These are phyloP conservation scores for Malacosoma neustria DNA, from an alignment of 2,888 invertebrate species.

Conservation along the genomic window DNA sequence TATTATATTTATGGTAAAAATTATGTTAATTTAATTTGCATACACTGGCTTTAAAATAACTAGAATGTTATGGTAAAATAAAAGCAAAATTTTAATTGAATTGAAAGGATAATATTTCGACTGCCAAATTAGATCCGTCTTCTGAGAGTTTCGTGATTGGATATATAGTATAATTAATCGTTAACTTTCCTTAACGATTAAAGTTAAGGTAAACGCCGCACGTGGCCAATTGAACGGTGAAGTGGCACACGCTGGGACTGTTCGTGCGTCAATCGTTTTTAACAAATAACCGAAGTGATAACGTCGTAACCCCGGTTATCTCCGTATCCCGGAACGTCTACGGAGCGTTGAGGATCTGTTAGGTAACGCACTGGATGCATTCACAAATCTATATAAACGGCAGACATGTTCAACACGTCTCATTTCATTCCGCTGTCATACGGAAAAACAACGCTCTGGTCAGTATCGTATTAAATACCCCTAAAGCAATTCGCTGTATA, in stretches of 20 bases:
- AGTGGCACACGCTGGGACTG: slow-evolving; percentile 32
- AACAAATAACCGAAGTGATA: slow-evolving; percentile 59
- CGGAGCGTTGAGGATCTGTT: slow-evolving; percentile 48
- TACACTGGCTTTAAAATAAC: too few species aligned
- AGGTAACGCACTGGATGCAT: slow-evolving; percentile 44
- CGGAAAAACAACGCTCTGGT: slow-evolving; percentile 27
- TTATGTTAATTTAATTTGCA: too few species aligned
- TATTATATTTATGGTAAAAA: too few species aligned
- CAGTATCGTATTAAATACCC: too few species aligned
- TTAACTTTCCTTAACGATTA: neutral
- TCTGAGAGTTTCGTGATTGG: too few species aligned
- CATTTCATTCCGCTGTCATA: slow-evolving; percentile 40
- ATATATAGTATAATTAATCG: too few species aligned
- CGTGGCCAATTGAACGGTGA: neutral
- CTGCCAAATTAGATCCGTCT: too few species aligned
- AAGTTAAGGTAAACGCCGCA: neutral
- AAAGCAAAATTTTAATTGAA: too few species aligned
- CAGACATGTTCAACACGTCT: slow-evolving; percentile 25
- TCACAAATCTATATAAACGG: slow-evolving; percentile 50
- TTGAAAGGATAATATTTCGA: too few species aligned
- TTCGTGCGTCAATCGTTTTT: slow-evolving; percentile 68
- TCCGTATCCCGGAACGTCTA: slow-evolving; percentile 68
- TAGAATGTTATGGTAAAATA: too few species aligned
- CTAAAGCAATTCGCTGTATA: neutral
- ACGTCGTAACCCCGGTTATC: slow-evolving; percentile 66